These are phyloP conservation scores for Tinea trinotella DNA, from an alignment of 2,888 invertebrate species.

Conservation along the genomic window DNA sequence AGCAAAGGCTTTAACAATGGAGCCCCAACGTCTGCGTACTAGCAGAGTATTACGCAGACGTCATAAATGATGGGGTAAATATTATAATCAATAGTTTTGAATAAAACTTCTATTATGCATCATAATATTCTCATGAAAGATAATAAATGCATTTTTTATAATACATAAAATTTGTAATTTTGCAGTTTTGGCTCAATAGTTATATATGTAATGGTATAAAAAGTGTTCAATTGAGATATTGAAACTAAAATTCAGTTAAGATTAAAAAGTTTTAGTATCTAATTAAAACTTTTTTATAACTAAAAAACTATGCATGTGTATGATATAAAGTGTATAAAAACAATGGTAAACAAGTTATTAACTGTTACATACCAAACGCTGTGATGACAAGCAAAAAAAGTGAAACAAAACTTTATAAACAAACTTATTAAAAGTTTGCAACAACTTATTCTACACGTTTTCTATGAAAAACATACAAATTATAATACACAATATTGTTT, in stretches of 20 bases:
- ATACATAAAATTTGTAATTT: too few relatives aligned
- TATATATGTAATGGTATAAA: too few relatives aligned
- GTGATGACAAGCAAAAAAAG: conserved; percentile 31
- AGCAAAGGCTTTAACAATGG: conserved; percentile 3
- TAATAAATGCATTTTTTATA: not conserved
- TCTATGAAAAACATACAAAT: not conserved
- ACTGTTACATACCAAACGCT: not conserved
- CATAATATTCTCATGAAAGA: not conserved
- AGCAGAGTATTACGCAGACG: not conserved
- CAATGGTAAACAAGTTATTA: not conserved
- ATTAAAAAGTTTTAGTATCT: not conserved
- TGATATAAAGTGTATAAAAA: not conserved
- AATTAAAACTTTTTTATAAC: not conserved
- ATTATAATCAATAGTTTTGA: not conserved
- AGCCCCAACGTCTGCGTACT: conserved; percentile 6
- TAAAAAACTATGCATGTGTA: not conserved
- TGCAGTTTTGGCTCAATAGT: too few relatives aligned
- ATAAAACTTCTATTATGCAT: not conserved
- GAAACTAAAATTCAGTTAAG: not conserved
- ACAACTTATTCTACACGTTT: not conserved
- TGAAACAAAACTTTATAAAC: conserved; percentile 29
- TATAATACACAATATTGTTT: not conserved
- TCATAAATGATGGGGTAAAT: not conserved
- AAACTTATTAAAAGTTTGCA: too few relatives aligned
- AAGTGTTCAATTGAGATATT: too few relatives aligned